Evolutionary conservation across 1,140 invertebrate genomes (phyloP).

Genomic region (Cydia strobilella): DNA sequence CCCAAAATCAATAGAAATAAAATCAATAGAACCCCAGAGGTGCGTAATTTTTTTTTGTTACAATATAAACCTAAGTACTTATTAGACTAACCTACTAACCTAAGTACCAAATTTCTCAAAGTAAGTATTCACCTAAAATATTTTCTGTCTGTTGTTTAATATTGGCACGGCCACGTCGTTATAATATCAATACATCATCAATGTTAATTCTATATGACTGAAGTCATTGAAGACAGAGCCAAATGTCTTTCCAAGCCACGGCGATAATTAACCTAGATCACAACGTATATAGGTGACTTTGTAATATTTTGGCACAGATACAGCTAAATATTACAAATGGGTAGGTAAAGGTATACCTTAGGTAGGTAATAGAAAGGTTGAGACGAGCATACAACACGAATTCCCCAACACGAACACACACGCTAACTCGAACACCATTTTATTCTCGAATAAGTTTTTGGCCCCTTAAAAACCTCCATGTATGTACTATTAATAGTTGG

Average conservation of each 20-base stretch:
- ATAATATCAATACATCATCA: background rate
- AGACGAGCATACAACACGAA: too few relatives aligned
- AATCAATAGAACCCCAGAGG: too few relatives aligned
- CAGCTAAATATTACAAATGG: background rate
- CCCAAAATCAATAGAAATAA: too few relatives aligned
- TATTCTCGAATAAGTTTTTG: background rate
- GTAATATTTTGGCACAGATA: background rate
- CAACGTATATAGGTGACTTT: background rate
- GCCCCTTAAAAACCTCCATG: background rate
- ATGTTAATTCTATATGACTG: background rate
- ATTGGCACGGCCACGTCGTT: background rate
- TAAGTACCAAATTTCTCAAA: too few relatives aligned
- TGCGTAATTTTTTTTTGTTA: too few relatives aligned
- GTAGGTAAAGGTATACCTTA: too few relatives aligned
- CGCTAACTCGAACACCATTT: too few relatives aligned
- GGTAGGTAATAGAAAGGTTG: too few relatives aligned
- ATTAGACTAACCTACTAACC: too few relatives aligned
- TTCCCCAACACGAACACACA: too few relatives aligned
- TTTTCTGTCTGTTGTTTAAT: background rate
- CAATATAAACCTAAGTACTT: too few relatives aligned
- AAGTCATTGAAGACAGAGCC: background rate
- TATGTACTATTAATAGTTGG: background rate
- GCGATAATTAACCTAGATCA: slow-evolving; percentile 2
- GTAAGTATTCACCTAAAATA: too few relatives aligned
- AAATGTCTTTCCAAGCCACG: slow-evolving; percentile 2